These are phyloP conservation scores for Pterostichus niger DNA, from an alignment of 2,888 invertebrate species.

Conservation along the genomic window DNA sequence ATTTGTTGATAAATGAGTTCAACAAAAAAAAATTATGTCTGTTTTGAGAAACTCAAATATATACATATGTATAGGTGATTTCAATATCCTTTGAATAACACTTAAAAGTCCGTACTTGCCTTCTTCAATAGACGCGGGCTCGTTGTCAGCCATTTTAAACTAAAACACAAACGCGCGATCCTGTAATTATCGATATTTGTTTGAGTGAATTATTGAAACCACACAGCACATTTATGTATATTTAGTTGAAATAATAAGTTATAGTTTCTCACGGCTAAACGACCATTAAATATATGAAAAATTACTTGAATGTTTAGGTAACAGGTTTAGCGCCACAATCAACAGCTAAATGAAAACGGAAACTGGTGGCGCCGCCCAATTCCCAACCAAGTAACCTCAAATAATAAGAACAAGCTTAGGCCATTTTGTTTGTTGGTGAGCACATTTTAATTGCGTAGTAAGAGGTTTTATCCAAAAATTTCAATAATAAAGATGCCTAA, in stretches of 20 bases:
- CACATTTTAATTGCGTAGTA: constrained; percentile 47
- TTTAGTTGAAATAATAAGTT: constrained; percentile 7
- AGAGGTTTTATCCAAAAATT: constrained; percentile 3
- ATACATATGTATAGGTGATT: not conserved
- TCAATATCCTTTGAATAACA: not conserved
- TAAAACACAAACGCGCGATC: constrained; percentile 41
- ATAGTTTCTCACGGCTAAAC: not conserved
- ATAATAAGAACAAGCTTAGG: constrained; percentile 28
- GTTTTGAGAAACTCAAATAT: not conserved
- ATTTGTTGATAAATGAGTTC: too few species aligned
- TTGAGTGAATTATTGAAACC: constrained; percentile 18
- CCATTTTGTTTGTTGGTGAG: constrained; percentile 45
- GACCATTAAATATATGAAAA: constrained; percentile 21
- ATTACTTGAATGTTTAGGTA: constrained; percentile 16
- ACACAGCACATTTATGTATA: not conserved
- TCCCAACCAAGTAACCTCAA: constrained; percentile 10
- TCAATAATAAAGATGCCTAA: constrained; percentile 46
- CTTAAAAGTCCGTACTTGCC: constrained; percentile 76
- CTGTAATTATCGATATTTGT: constrained; percentile 10
- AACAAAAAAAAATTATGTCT: too few species aligned
- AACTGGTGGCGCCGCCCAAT: constrained; percentile 33
- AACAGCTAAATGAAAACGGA: constrained; percentile 32
- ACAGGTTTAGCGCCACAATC: constrained; percentile 65
- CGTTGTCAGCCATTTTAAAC: constrained; percentile 83
- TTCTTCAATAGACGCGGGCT: constrained; percentile 82